These are phyloP conservation scores for Notodonta ziczac DNA, from an alignment of 2,888 invertebrate genomes.

Conservation along the genomic window DNA sequence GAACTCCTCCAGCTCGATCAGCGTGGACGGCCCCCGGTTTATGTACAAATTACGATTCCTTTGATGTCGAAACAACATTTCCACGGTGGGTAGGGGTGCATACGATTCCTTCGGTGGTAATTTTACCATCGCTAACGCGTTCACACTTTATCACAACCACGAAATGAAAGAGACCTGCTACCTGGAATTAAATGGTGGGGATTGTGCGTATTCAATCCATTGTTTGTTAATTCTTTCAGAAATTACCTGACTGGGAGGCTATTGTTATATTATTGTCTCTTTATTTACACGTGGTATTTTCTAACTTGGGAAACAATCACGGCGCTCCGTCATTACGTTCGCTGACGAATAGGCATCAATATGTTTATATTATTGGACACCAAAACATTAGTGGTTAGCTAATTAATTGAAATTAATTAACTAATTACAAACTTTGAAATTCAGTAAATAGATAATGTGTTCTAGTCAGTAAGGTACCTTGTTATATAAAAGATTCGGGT, in stretches of 20 bases:
- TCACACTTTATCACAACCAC: slow-evolving; percentile 14
- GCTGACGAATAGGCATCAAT: slow-evolving; percentile 7
- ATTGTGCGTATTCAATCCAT: slow-evolving; percentile 22
- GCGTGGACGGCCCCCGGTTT: slow-evolving; percentile 11
- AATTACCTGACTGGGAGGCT: slow-evolving; percentile 13
- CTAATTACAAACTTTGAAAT: slow-evolving; percentile 15
- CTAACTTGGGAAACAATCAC: slow-evolving; percentile 24
- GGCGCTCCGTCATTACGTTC: slow-evolving; percentile 7
- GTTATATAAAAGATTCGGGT: slow-evolving; percentile 1
- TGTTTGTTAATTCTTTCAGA: slow-evolving; percentile 34
- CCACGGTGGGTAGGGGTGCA: slow-evolving; percentile 10
- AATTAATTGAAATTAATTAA: slow-evolving; percentile 14
- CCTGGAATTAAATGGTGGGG: slow-evolving; percentile 17
- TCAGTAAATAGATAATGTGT: slow-evolving; percentile 10
- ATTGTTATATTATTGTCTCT: slow-evolving; percentile 27
- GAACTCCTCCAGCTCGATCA: slow-evolving; percentile 38
- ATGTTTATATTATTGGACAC: neutral
- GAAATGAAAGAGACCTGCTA: slow-evolving; percentile 23
- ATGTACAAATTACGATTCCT: slow-evolving; percentile 8
- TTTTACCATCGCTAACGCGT: slow-evolving; percentile 33
- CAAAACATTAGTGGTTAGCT: slow-evolving; percentile 7
- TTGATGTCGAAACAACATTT: slow-evolving; percentile 10
- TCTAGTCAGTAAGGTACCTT: slow-evolving; percentile 12
- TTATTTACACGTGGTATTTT: slow-evolving; percentile 26
- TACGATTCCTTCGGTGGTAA: slow-evolving; percentile 24